Evolutionary conservation across 1,140 invertebrate genomes (phyloP), one percentile per base, ranked within the genome.

Genomic region (Caenorhabditis briggsae): DNA sequence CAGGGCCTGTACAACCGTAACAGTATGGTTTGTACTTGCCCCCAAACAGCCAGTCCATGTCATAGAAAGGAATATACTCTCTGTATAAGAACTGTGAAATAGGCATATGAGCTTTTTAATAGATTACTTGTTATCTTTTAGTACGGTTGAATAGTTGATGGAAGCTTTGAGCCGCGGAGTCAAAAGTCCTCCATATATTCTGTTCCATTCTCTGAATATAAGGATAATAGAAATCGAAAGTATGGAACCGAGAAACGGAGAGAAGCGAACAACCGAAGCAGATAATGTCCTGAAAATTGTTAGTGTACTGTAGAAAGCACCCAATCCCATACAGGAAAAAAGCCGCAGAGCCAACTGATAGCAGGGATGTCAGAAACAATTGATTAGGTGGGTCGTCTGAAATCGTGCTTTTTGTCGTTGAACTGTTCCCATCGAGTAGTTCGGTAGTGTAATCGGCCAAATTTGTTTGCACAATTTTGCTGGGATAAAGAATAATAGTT

Each of bases 11-110:
- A n/a, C 70, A 78, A 20, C 70, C 70, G 14, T 78, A 78, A 23
- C 46, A 50, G n/a, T 78, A 78, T 9, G 70, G 70, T 41, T 78
- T 78, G n/a, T 78, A 78, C 41, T 53, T 78, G 5, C 70, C 70
- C 9, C 70, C 70, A 23, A 78, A 50, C n/a, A 78, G 46, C 70
- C 70, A 78, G 14, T 78, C 70, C 70, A 78, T 78, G 14, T 78
- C 70, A 50, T 78, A 78, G 11, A 48, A 78, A 9, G 70, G 70
- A 12, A 78, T 78, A 23, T 53, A 78, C 23, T 78, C 70, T 78
- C 70, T 78, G n/a, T 18, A 46, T 46, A 16, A 70, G 16, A 20
- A n/a, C n/a, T 59, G 0, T 25, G 64, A 46, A 16, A 25, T 46
- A n/a, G 20, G 1, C 0, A 20, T 64, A 11, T n/a, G 18, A 70